Base-by-base conservation (phyloP, 92 coral and sea anemone species). In the Paramuricea clavata region DNA sequence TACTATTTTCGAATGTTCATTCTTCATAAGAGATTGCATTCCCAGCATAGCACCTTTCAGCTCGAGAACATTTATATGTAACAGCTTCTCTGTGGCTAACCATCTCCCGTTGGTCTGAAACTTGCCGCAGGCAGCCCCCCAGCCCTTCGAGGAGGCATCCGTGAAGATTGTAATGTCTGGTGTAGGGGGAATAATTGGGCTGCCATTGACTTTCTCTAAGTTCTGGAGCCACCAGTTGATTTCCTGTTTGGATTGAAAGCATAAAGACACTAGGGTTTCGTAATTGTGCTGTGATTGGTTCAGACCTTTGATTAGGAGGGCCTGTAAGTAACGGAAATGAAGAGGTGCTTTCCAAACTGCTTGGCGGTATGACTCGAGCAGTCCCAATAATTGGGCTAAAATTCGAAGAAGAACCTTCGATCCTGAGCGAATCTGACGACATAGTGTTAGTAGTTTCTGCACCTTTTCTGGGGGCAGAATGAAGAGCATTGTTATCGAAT, bases 101-200 rank as follows among this genome's bases (percentile, higher is more conserved):
- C 90, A 86, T 74, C 32, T 86, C 60, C 93, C 93, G 22, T 86
- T n/a, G n/a, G n/a, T n/a, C n/a, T n/a, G n/a, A n/a, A n/a, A 17
- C 8, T 57, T 76, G 49, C 50, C 39, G 49, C 85, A 78, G 1
- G 84, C 92, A 11, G 92, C 89, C 9, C 88, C 80, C 89, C 89
- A 84, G 65, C 92, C 92, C 69, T 26, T 65, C 69, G 35, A 69
- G n/a, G 89, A 89, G 26, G 82, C 89, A 80, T 85, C 89, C 25
- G 80, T 34, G 6, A 73, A 75, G 47, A 61, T 87, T 52, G 47
- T 49, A 7, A 80, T 59, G 8, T 79, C 90, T 22, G 86, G 81
- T 65, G 81, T 16, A 13, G 86, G 82, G 54, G 57, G 42, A 28
- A 57, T 36, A 26, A 87, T 71, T 3, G 56, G 47, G 30, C 75